These are phyloP conservation scores for Megaceryle maxima DNA, from an alignment of 2,113 vertebrate species.

Conservation along the genomic window DNA sequence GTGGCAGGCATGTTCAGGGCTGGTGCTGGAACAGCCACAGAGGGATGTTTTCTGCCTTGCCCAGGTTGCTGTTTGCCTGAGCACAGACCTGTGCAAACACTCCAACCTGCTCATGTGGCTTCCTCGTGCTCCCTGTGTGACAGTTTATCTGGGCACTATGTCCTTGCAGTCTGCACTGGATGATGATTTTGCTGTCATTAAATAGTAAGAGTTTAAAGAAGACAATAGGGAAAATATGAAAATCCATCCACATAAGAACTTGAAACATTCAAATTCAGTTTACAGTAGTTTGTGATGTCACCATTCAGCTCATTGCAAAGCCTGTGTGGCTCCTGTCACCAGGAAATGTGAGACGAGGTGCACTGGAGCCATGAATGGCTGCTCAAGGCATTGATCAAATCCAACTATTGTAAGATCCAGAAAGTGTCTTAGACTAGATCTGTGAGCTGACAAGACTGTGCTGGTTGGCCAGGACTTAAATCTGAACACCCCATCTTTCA, in stretches of 20 bases:
- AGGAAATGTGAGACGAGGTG: neutral
- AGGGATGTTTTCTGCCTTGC: neutral
- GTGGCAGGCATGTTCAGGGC: neutral
- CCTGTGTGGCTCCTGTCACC: neutral
- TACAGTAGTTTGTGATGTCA: accelerated
- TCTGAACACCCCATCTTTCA: neutral
- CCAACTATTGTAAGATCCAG: neutral
- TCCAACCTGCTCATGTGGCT: neutral
- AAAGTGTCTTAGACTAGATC: neutral
- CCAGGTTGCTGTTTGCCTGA: neutral
- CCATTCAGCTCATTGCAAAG: neutral
- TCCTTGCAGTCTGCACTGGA: neutral
- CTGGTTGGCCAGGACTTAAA: neutral
- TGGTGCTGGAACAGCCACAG: neutral
- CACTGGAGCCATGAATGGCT: neutral
- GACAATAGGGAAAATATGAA: neutral
- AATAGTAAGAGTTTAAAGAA: neutral
- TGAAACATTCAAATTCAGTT: neutral
- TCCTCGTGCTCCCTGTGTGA: neutral
- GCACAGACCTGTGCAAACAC: neutral
- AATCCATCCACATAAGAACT: neutral
- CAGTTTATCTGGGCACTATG: accelerated
- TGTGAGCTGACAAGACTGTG: neutral
- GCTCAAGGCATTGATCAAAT: neutral
- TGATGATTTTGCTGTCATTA: neutral